phyloP scores from a whole-genome alignment of 2,113 vertebrate species.

The western clawed frog (Xenopus tropicalis) region DNA sequence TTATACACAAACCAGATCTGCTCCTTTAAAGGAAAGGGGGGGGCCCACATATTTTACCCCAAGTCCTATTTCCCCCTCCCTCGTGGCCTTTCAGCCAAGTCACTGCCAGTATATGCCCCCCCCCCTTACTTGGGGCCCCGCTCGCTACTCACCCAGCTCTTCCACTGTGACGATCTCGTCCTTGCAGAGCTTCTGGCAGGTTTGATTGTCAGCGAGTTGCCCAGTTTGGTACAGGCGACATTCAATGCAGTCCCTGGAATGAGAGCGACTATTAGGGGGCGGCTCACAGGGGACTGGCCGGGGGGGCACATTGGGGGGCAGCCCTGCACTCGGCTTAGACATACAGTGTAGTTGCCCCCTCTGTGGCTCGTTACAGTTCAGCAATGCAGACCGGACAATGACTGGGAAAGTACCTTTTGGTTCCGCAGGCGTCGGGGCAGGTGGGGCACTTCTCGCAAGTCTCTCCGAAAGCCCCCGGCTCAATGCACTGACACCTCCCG shows the following conservation, averaged over 20 bases:
- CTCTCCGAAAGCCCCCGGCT: slow-evolving; percentile 90
- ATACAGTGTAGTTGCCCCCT: too few species aligned
- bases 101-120: too few species aligned
- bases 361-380: too few species aligned
- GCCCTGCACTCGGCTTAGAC: too few species aligned
- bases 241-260: slow-evolving; percentile 88
- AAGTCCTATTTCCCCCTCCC: too few species aligned
- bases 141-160: slow-evolving; percentile 71
- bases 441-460: slow-evolving; percentile 93
- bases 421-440: slow-evolving; percentile 87
- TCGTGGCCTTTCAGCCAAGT: too few species aligned
- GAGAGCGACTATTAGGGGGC: neutral
- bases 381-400: neutral
- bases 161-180: slow-evolving; percentile 88
- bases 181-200: slow-evolving; percentile 89
- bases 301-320: too few species aligned
- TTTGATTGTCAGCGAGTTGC: slow-evolving; percentile 85
- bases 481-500: slow-evolving; percentile 83
- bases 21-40: too few species aligned
- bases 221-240: slow-evolving; percentile 84
- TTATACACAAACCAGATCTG: too few species aligned
- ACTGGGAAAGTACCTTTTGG: slow-evolving; percentile 74
- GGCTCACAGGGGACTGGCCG: neutral
- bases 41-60: too few species aligned
- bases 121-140: too few species aligned